A percentile compares a stretch with the other conserved stretches of the same genome.
Evolutionary conservation across 2,113 vertebrate species (phyloP).

Genomic region (Meles meles): DNA sequence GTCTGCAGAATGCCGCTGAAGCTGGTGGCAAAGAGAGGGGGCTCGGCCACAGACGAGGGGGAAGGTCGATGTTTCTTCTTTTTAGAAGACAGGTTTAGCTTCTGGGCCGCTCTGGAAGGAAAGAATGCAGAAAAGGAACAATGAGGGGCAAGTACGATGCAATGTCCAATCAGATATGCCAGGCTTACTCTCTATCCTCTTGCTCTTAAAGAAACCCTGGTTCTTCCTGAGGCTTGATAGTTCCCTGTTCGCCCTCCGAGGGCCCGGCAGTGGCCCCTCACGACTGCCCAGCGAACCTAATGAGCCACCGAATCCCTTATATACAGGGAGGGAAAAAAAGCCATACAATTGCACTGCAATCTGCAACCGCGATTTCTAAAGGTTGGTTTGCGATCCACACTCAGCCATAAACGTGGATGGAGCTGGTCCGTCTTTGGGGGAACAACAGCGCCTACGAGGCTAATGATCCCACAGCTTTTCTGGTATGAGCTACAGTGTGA

Average conservation of each 20-base stretch:
- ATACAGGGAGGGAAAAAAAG: background rate
- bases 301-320: background rate
- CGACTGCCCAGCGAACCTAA: background rate
- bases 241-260: background rate
- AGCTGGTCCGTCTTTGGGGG: background rate
- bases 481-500: slow-evolving; percentile 19
- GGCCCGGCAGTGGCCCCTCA: background rate
- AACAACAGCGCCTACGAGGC: background rate
- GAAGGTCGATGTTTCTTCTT: slow-evolving; percentile 93
- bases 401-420: background rate
- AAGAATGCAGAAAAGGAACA: background rate
- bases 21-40: slow-evolving; percentile 93
- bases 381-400: background rate
- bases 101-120: slow-evolving; percentile 93
- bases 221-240: background rate
- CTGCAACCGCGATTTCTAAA: background rate
- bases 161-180: background rate
- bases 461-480: slow-evolving; percentile 47
- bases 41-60: slow-evolving; percentile 84
- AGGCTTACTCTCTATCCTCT: background rate
- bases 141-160: background rate
- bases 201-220: background rate
- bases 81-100: slow-evolving; percentile 96
- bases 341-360: background rate
- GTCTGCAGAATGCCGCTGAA: slow-evolving; percentile 92